phyloP scores from a whole-genome alignment of 2,113 vertebrate genomes.

The Phocoena sinus region DNA sequence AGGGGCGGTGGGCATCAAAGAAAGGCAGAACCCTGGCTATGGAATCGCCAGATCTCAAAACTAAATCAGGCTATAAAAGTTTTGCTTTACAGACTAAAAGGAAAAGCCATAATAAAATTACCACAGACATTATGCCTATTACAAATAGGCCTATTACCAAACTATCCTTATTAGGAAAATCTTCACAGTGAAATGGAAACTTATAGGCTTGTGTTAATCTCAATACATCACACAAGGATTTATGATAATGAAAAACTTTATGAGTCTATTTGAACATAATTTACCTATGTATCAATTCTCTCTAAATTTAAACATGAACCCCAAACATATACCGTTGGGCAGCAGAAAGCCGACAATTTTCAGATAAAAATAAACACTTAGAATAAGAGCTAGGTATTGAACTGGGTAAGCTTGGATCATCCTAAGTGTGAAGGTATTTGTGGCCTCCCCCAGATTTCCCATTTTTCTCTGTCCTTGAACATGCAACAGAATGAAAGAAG shows the following conservation, averaged over 20 bases:
- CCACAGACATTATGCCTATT: background rate
- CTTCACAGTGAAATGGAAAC: background rate
- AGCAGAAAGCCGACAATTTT: background rate
- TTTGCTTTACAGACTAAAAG: background rate
- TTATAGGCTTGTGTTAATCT: background rate
- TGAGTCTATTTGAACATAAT: background rate
- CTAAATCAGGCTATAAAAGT: background rate
- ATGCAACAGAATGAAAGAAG: background rate
- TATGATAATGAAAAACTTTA: background rate
- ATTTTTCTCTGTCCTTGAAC: background rate
- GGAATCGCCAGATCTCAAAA: background rate
- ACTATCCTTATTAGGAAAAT: background rate
- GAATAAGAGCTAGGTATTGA: background rate
- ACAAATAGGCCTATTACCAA: background rate
- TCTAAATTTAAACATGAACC: background rate
- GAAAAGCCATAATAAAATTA: background rate
- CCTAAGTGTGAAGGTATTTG: background rate
- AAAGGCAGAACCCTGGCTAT: rapidly evolving
- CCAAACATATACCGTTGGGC: background rate
- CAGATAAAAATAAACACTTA: background rate
- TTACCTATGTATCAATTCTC: background rate
- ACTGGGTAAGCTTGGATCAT: background rate
- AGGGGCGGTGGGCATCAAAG: background rate
- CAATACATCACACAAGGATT: background rate
- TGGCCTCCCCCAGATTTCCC: no score